phyloP scores from a whole-genome alignment of 2,797 vertebrate genomes.

The Momotus momota region DNA sequence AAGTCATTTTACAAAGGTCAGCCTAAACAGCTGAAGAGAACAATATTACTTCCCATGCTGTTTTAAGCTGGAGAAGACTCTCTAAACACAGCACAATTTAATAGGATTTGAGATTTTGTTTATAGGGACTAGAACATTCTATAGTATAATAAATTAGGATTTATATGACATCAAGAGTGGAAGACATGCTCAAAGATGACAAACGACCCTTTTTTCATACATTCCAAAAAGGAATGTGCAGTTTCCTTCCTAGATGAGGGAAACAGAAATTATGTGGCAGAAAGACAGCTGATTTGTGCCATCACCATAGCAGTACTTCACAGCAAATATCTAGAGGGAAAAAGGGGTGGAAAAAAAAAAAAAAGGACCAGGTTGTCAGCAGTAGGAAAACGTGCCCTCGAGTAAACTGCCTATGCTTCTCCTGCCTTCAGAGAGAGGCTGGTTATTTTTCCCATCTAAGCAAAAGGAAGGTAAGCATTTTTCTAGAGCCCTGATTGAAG shows the following conservation, averaged over 20 bases:
- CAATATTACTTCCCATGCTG: not conserved
- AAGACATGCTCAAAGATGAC: not conserved
- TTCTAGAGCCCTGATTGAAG: not conserved
- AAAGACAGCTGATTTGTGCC: not conserved
- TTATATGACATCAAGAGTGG: not conserved
- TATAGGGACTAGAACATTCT: not conserved
- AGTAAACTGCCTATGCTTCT: not conserved
- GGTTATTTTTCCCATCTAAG: not conserved
- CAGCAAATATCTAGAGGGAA: not conserved
- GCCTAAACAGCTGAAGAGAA: not conserved
- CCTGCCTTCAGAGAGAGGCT: not conserved
- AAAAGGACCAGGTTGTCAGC: not conserved
- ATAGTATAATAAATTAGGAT: not conserved
- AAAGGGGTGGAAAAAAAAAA: not conserved
- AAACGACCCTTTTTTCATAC: not conserved
- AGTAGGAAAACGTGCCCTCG: not conserved
- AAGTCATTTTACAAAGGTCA: not conserved
- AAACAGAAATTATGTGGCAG: not conserved
- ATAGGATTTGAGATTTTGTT: not conserved
- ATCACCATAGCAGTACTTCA: not conserved
- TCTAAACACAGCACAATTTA: not conserved
- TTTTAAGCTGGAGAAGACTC: not conserved
- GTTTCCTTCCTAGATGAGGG: not conserved
- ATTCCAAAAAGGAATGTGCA: not conserved
- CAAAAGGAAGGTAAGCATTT: slow-evolving; percentile 1